Evolutionary conservation across 2,888 invertebrate genomes (phyloP).

Genomic region (Platycheirus rosarum): DNA sequence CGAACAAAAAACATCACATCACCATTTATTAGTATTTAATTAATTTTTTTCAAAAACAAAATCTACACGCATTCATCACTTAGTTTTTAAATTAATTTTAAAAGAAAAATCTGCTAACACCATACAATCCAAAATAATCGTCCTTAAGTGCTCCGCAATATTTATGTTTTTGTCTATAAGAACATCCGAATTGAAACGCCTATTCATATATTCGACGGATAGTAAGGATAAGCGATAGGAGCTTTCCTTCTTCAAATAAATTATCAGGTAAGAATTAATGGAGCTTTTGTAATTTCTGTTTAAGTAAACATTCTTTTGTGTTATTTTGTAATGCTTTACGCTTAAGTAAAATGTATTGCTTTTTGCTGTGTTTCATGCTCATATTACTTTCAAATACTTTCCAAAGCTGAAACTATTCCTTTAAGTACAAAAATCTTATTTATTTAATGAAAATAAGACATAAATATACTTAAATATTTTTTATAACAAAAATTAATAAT

Average conservation of each 20-base stretch:
- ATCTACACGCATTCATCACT: slow-evolving; percentile 64
- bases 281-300: slow-evolving; percentile 41
- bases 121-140: slow-evolving; percentile 55
- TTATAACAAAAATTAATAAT: no score
- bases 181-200: slow-evolving; percentile 29
- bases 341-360: slow-evolving; percentile 64
- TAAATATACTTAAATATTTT: no score
- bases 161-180: slow-evolving; percentile 37
- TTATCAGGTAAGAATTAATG: slow-evolving; percentile 63
- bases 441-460: no score
- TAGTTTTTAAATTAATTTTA: slow-evolving; percentile 44
- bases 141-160: slow-evolving; percentile 54
- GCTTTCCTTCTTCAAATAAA: slow-evolving; percentile 59
- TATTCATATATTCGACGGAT: slow-evolving; percentile 49
- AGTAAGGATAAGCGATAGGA: slow-evolving; percentile 55
- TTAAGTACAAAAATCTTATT: no score
- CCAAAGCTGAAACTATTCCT: no score
- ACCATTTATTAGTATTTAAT: slow-evolving; percentile 50
- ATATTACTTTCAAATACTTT: slow-evolving; percentile 28
- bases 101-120: slow-evolving; percentile 60
- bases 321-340: slow-evolving; percentile 54
- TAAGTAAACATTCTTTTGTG: slow-evolving; percentile 24
- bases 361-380: slow-evolving; percentile 55
- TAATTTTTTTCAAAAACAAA: slow-evolving; percentile 46
- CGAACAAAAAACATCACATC: slow-evolving; percentile 70